Evolutionary conservation across 1,140 invertebrate genomes (phyloP).

Genomic region (Heliothis virescens): DNA sequence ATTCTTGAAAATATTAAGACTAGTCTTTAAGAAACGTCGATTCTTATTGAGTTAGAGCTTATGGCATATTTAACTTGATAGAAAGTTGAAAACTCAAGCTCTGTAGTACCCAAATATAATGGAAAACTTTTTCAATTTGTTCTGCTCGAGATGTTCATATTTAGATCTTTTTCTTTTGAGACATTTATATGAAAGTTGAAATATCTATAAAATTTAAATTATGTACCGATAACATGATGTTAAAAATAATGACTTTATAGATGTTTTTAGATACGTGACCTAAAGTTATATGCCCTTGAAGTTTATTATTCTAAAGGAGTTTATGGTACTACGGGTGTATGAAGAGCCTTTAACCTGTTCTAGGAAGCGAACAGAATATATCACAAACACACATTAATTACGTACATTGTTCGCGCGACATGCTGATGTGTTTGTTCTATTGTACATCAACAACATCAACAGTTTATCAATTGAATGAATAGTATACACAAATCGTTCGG

Average conservation of each 20-base stretch:
- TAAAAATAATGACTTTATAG: too few relatives aligned
- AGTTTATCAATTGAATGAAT: not conserved
- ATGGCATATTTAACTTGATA: slow-evolving; percentile 28
- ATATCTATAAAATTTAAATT: too few relatives aligned
- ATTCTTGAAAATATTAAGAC: too few relatives aligned
- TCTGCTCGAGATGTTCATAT: slow-evolving; percentile 23
- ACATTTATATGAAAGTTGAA: not conserved
- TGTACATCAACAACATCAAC: not conserved
- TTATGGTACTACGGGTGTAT: too few relatives aligned
- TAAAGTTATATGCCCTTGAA: too few relatives aligned
- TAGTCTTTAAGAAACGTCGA: not conserved
- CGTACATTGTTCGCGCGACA: not conserved
- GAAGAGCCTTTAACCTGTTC: not conserved
- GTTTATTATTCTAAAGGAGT: too few relatives aligned
- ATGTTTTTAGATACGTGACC: too few relatives aligned
- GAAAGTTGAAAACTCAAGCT: slow-evolving; percentile 28
- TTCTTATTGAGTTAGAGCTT: slow-evolving; percentile 25
- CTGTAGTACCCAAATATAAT: slow-evolving; percentile 28
- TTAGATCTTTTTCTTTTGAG: slow-evolving; percentile 15
- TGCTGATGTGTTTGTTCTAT: not conserved
- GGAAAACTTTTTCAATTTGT: slow-evolving; percentile 42
- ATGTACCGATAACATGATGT: too few relatives aligned
- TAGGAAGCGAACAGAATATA: slow-evolving; percentile 1
- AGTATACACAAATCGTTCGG: too few relatives aligned
- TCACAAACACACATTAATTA: slow-evolving; percentile 20